Evolutionary conservation across 2,797 vertebrate genomes (phyloP).

Genomic region (Cyclopterus lumpus): DNA sequence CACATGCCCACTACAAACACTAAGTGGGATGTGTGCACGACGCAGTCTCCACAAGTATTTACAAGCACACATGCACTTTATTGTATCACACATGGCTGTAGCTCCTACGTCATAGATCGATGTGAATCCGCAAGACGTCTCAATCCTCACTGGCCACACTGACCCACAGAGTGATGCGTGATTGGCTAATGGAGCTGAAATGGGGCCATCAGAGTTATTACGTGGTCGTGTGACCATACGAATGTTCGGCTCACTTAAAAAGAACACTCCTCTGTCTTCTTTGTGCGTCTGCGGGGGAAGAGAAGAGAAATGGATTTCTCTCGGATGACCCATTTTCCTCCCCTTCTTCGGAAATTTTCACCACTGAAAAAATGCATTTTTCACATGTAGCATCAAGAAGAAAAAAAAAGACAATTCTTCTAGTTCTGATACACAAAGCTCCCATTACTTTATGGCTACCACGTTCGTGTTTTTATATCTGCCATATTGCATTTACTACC

Average conservation of each 20-base stretch:
- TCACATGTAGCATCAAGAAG: background rate
- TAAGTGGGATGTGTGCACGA: constrained; percentile 44
- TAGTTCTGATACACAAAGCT: background rate
- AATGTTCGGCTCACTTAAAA: constrained; percentile 23
- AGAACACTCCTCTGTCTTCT: constrained; percentile 1
- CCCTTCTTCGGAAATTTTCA: background rate
- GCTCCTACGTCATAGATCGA: constrained; percentile 27
- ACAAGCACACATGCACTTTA: constrained; percentile 67
- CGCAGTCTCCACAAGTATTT: constrained; percentile 66
- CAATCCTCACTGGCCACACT: constrained; percentile 20
- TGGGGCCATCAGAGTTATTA: constrained; percentile 31
- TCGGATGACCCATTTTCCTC: constrained; percentile 2
- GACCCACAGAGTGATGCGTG: constrained; percentile 27
- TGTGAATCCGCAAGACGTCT: constrained; percentile 43
- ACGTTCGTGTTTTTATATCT: background rate
- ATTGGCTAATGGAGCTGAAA: constrained; percentile 50
- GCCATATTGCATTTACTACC: background rate
- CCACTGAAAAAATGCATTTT: background rate
- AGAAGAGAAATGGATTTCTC: constrained; percentile 1
- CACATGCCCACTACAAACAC: constrained; percentile 55
- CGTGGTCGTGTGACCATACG: constrained; percentile 29
- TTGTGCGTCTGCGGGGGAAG: background rate
- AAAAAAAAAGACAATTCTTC: background rate
- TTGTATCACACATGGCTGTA: constrained; percentile 53
- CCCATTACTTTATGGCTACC: background rate